Percentiles rank a stretch among this genome's conserved stretches.
These are phyloP conservation scores for Kryphioiulus occultus DNA, from an alignment of 2,888 invertebrate species.

Conservation along the genomic window DNA sequence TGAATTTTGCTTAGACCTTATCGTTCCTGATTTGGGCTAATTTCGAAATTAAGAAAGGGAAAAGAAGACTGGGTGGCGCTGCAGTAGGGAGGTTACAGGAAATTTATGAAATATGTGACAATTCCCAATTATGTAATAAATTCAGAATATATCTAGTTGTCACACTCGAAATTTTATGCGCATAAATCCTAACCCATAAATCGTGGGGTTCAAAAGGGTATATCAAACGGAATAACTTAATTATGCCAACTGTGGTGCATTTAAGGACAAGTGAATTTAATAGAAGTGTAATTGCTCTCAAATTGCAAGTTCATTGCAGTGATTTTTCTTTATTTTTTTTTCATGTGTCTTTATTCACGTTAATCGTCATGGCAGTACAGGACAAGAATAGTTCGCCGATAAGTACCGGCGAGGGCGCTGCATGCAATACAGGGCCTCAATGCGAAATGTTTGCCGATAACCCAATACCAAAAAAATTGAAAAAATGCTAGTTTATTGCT, in stretches of 20 bases:
- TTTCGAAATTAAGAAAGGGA: neutral
- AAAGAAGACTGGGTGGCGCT: neutral
- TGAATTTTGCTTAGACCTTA: neutral
- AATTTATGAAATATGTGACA: neutral
- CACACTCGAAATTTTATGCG: neutral
- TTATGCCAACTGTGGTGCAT: neutral
- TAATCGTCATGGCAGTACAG: too few species aligned
- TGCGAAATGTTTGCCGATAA: too few species aligned
- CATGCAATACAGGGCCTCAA: too few species aligned
- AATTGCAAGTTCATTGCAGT: neutral
- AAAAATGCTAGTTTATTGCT: too few species aligned
- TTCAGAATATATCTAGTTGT: neutral
- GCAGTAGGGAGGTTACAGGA: neutral
- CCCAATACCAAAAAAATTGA: too few species aligned
- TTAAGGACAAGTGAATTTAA: neutral
- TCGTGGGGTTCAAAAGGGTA: neutral
- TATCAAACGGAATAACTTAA: neutral
- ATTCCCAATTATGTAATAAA: neutral
- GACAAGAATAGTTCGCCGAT: too few species aligned
- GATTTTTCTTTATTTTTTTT: too few species aligned
- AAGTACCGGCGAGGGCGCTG: too few species aligned
- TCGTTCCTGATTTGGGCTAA: neutral
- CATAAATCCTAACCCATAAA: too few species aligned
- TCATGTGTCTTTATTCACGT: too few species aligned
- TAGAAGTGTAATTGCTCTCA: neutral